These are phyloP conservation scores for Takifugu rubripes DNA, from an alignment of 2,797 vertebrate genomes.

Conservation along the genomic window DNA sequence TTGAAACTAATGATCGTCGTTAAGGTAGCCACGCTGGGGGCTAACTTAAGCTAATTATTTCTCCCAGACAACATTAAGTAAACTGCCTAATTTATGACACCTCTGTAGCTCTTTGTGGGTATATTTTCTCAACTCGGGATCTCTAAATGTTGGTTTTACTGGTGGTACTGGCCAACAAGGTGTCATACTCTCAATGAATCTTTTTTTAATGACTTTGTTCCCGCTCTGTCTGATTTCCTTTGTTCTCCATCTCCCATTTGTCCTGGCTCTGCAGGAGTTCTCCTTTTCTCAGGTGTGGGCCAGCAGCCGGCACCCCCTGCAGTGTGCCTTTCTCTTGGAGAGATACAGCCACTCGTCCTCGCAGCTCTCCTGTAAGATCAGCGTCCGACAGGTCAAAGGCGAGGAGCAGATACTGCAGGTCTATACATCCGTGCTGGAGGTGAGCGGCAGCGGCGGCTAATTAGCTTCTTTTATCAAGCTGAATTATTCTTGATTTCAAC, in stretches of 20 bases:
- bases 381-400: constrained; percentile 88
- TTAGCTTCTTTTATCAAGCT: constrained; percentile 46
- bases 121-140: background rate
- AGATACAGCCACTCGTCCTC: constrained; percentile 84
- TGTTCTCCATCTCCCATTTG: constrained; percentile 14
- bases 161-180: constrained; percentile 51
- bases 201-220: constrained; percentile 41
- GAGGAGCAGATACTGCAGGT: constrained; percentile 89
- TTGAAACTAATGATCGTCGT: too few relatives aligned
- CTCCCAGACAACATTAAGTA: constrained; percentile 14
- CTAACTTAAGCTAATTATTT: constrained; percentile 16
- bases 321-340: constrained; percentile 92
- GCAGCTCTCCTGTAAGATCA: constrained; percentile 90
- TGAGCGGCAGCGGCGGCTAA: constrained; percentile 42
- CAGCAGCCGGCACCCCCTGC: constrained; percentile 84
- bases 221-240: constrained; percentile 28
- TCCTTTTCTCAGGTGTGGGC: constrained; percentile 91
- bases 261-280: constrained; percentile 79
- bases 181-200: constrained; percentile 7
- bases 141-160: constrained; percentile 12
- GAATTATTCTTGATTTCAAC: constrained; percentile 53
- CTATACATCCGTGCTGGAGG: constrained; percentile 67
- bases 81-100: constrained; percentile 10
- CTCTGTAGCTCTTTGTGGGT: background rate
- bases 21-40: constrained; percentile 11